phyloP scores from a whole-genome alignment of 2,113 vertebrate species.

The Poicephalus gulielmi region DNA sequence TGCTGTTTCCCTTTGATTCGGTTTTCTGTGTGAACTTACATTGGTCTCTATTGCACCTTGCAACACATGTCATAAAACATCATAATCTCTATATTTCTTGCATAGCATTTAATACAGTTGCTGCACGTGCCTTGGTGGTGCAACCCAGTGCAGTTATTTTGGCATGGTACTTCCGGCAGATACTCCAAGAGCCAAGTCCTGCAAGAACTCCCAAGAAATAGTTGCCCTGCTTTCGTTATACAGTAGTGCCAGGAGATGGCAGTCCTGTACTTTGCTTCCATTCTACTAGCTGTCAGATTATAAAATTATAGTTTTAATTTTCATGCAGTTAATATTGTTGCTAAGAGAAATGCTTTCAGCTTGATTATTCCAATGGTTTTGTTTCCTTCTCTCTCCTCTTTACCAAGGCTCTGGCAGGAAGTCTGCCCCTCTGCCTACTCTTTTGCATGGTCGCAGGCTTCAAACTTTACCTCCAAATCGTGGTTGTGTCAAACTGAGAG shows the following conservation, averaged over 20 bases:
- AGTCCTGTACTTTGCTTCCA: constrained; percentile 39
- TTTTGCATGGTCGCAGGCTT: background rate
- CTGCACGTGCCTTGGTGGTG: background rate
- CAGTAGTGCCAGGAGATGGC: constrained; percentile 72
- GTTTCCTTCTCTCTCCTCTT: background rate
- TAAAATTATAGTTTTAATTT: background rate
- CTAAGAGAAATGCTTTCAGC: background rate
- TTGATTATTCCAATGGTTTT: background rate
- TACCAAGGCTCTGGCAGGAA: background rate
- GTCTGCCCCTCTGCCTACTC: background rate
- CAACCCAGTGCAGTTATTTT: background rate
- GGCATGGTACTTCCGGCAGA: background rate
- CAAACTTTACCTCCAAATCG: background rate
- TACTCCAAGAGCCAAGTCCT: background rate
- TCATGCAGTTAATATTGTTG: background rate
- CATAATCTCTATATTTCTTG: background rate
- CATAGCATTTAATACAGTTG: background rate
- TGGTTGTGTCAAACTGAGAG: background rate
- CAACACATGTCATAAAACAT: background rate
- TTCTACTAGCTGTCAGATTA: background rate
- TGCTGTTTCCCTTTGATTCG: background rate
- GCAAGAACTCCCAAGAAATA: background rate
- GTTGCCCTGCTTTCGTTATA: background rate
- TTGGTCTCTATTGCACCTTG: background rate
- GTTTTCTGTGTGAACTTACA: background rate